Evolutionary conservation across 2,113 vertebrate genomes (phyloP), one percentile per base, ranked within the genome.

Genomic region (Scomber japonicus): DNA sequence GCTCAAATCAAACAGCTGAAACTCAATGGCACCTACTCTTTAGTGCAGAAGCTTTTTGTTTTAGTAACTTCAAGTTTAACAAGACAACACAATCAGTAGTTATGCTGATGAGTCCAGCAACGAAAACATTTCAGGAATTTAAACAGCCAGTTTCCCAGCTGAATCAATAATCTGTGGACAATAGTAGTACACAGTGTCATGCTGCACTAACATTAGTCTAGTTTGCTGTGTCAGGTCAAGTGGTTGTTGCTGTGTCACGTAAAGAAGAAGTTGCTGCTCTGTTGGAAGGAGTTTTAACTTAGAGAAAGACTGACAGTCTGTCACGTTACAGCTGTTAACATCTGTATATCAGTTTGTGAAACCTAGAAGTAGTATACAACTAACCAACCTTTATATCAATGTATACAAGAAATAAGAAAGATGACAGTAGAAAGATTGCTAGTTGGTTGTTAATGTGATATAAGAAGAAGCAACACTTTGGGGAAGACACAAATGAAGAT

Each of bases 41-140:
- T 19, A 21, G 11, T 31, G 19, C 56, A 27, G n/a, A 40, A 53
- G 16, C n/a, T 31, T 65, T 27, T 59, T 60, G 9, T 72, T 55
- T 70, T 62, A 13, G n/a, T 19, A 0, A 60, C 27, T 30, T 65
- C 59, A 61, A 9, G 44, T 65, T 57, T 60, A 74, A 53, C 10
- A n/a, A 9, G 53, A 51, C 21, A 50, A 7, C 9, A 53, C 57
- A 46, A 57, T 5, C 17, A 31, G 44, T 4, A n/a, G 16, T 49
- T n/a, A 78, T 45, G 55, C 70, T 51, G 24, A 84, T 30, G 71
- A 63, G 69, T 72, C 24, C 45, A 31, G 49, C 12, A 31, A 40
- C 17, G 0, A 78, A 85, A 89, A 77, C 66, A 81, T 86, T 62
- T 86, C 49, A 84, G 76, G 91, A 92, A 90, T 91, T 90, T 81